Percentiles rank a stretch among this genome's conserved stretches.
These are phyloP conservation scores for Elmis aenea DNA, from an alignment of 2,888 invertebrate genomes.

Conservation along the genomic window DNA sequence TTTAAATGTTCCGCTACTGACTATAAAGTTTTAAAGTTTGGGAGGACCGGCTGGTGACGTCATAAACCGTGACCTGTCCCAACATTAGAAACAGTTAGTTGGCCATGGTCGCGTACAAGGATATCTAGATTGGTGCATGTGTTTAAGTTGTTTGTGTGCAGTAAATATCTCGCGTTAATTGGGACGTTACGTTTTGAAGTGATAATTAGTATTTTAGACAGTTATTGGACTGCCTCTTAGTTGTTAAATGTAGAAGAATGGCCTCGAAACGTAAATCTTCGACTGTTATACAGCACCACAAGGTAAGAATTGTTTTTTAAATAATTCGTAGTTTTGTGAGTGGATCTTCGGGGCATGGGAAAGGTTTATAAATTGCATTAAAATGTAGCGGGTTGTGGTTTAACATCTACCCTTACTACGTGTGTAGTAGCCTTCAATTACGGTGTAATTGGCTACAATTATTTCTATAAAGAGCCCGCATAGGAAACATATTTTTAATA, in stretches of 20 bases:
- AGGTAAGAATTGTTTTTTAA: slow-evolving; percentile 41
- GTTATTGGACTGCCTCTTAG: no score
- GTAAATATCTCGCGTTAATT: slow-evolving; percentile 5
- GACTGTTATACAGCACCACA: slow-evolving; percentile 64
- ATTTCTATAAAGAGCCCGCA: slow-evolving; percentile 6
- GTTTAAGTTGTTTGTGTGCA: slow-evolving; percentile 5
- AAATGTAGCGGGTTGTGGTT: no score
- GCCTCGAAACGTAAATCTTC: slow-evolving; percentile 72
- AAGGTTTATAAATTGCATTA: no score
- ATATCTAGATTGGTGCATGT: slow-evolving; percentile 15
- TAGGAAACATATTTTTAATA: no score
- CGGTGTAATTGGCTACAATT: slow-evolving; percentile 6
- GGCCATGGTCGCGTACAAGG: slow-evolving; percentile 37
- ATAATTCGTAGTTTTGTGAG: no score
- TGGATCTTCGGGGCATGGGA: no score
- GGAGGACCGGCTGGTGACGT: slow-evolving; percentile 27
- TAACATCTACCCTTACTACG: not conserved
- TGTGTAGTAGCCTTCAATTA: slow-evolving; percentile 5
- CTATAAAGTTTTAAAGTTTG: no score
- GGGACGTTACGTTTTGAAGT: slow-evolving; percentile 3
- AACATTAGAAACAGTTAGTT: slow-evolving; percentile 44
- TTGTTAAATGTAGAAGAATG: no score
- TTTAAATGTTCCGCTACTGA: no score
- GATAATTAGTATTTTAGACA: slow-evolving; percentile 1
- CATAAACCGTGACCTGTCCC: slow-evolving; percentile 40